Conservation (phyloP, 2,113 vertebrate genomes). For the Gadus macrocephalus region DNA sequence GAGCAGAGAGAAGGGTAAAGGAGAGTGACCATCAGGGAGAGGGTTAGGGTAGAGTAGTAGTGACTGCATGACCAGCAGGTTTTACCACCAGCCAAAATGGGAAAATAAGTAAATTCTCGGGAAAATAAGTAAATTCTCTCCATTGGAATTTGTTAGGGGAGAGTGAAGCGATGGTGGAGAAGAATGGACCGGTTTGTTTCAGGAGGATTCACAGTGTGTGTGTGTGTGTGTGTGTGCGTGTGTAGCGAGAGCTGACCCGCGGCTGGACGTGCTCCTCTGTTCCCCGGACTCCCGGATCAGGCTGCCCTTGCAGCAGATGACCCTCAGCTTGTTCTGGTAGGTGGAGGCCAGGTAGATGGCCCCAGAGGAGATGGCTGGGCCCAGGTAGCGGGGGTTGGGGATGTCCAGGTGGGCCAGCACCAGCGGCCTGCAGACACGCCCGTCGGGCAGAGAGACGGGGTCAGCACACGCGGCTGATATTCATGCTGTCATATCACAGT, state of each 20-base stretch:
- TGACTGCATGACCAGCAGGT: no score
- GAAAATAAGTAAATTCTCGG: no score
- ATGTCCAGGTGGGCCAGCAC: constrained; percentile 92
- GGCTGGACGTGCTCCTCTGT: constrained; percentile 76
- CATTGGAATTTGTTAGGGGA: no score
- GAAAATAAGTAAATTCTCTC: no score
- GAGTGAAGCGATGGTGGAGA: no score
- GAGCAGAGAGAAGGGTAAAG: no score
- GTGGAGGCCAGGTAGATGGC: constrained; percentile 97
- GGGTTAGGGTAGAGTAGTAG: no score
- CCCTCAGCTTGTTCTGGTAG: constrained; percentile 94
- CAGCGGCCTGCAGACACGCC: constrained; percentile 71
- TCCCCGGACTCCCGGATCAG: constrained; percentile 90
- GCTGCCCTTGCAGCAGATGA: constrained; percentile 98
- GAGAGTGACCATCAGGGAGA: no score
- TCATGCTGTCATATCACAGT: background rate
- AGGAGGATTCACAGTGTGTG: no score
- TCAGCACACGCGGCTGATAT: background rate
- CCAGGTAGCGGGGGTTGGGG: constrained; percentile 92
- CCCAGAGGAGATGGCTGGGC: constrained; percentile 93
- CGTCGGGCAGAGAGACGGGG: background rate
- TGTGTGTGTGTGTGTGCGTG: background rate
- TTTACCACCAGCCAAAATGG: no score
- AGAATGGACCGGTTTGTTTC: no score
- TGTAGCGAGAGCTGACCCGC: constrained; percentile 52